A percentile compares a stretch with the other conserved stretches of the same genome.
Conservation (phyloP, 2,113 vertebrate species). For the Peromyscus leucopus region DNA sequence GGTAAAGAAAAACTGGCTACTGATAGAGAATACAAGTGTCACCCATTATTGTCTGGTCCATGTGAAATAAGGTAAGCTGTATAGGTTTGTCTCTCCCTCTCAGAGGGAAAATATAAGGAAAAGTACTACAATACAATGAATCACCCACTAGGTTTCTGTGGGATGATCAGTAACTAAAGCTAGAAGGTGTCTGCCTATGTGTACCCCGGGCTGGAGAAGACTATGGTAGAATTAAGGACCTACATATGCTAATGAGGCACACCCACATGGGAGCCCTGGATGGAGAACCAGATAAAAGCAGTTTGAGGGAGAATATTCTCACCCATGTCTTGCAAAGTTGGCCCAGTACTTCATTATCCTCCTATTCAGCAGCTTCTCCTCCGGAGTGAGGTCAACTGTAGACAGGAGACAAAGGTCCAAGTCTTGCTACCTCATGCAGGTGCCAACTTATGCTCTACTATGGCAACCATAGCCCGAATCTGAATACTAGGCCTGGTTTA, state of each 20-base stretch:
- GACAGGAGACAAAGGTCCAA: background rate
- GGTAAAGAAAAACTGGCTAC: background rate
- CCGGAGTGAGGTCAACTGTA: slow-evolving; percentile 79
- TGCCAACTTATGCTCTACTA: rapidly evolving
- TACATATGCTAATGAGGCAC: background rate
- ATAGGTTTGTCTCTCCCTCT: background rate
- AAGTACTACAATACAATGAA: background rate
- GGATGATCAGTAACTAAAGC: background rate
- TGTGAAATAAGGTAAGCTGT: rapidly evolving
- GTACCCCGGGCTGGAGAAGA: background rate
- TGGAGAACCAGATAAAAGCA: background rate
- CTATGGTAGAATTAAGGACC: background rate
- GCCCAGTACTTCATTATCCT: background rate
- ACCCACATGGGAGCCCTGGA: too few relatives aligned
- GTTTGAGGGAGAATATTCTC: slow-evolving; percentile 70
- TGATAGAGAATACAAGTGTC: background rate
- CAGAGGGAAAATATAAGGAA: background rate
- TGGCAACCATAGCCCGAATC: background rate
- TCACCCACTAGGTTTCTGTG: background rate
- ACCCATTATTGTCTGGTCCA: background rate
- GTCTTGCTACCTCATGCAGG: too few relatives aligned
- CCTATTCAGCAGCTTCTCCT: background rate
- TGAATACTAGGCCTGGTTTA: background rate
- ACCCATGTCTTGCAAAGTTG: background rate
- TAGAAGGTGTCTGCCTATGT: background rate